Evolutionary conservation across 1,140 invertebrate genomes (phyloP), one percentile per base, ranked within the genome.

Genomic region (Conus betulinus): DNA sequence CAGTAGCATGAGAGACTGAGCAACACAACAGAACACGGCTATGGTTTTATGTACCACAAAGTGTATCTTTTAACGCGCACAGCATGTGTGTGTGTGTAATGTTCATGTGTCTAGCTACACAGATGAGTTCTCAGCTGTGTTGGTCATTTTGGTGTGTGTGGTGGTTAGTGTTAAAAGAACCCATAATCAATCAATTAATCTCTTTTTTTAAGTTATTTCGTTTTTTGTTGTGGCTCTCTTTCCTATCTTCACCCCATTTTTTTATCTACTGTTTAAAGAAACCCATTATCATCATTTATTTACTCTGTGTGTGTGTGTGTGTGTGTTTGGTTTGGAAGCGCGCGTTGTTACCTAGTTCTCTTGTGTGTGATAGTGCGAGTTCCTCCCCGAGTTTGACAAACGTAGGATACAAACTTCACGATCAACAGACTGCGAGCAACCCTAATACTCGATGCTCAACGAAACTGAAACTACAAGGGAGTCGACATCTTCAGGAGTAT

Each of bases 321-420:
- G n/a, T n/a, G n/a, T n/a, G n/a, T n/a, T n/a, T n/a, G n/a, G 79
- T 81, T 51, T 81, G 79, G 53, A 7, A 15, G 79, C 8, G 79
- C 13, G 76, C 39, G 7, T 79, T n/a, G 8, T 79, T n/a, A 7
- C 25, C 39, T n/a, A 7, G 25, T 51, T 5, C 25, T 8, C 17
- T n/a, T 51, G 76, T 51, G 76, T 79, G 76, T 79, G 76, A 25
- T 23, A 52, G 76, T 79, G 27, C 25, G 76, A 25, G 76, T 79
- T n/a, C 76, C 25, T 79, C 11, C 17, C 10, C 17, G 17, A 63
- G 60, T 63, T 1, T 63, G 60, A 13, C 67, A 71, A 17, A 23
- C 23, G 67, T 0, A 20, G 23, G 11, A 5, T 71, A n/a, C 20
- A 20, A 23, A 7, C 67, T 6, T 20, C 1, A 7, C 17, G 17